phyloP scores from a whole-genome alignment of 1,140 invertebrate species.

The Drosophila carrolli region DNA sequence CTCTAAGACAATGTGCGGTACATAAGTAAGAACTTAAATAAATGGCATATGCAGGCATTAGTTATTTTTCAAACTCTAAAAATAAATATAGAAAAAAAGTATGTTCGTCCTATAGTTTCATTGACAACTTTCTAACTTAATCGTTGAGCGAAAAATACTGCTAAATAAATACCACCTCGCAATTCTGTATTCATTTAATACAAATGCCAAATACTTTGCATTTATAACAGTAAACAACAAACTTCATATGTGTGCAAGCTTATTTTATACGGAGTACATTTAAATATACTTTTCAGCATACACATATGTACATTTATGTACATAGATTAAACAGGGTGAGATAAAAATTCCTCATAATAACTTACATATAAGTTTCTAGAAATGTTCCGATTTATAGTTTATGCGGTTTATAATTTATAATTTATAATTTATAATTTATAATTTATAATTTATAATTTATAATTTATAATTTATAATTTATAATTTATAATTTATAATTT shows the following conservation, averaged over 20 bases:
- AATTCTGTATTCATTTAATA: neutral
- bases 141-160: neutral
- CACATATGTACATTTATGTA: neutral
- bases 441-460: too few relatives aligned
- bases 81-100: neutral
- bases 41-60: neutral
- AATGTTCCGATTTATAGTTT: too few relatives aligned
- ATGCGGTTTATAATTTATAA: too few relatives aligned
- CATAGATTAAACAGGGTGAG: neutral
- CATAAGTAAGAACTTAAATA: neutral
- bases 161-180: neutral
- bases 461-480: too few relatives aligned
- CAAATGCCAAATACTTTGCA: too few relatives aligned
- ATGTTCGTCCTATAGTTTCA: neutral
- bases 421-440: too few relatives aligned
- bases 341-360: too few relatives aligned
- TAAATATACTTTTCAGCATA: neutral
- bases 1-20: neutral
- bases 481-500: too few relatives aligned
- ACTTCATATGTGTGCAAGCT: neutral
- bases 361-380: too few relatives aligned
- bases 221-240: conserved; percentile 5
- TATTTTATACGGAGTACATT: neutral
- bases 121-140: neutral
- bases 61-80: neutral